phyloP scores from a whole-genome alignment of 2,888 invertebrate species.

The Plagodis dolabraria region DNA sequence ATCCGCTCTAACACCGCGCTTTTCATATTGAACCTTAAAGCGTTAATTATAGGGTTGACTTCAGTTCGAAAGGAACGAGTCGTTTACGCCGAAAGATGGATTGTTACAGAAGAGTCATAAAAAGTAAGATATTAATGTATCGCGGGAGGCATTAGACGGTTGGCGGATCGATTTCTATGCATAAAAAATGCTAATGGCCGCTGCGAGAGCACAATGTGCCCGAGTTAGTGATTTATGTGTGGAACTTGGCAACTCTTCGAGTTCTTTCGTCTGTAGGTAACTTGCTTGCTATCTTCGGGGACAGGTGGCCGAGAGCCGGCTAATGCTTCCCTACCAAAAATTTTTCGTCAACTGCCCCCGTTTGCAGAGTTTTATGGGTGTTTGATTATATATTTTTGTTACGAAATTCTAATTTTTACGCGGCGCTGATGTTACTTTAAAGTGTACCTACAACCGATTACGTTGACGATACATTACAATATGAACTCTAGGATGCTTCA shows the following conservation, averaged over 20 bases:
- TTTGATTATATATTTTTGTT: conserved; percentile 20
- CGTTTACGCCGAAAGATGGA: conserved; percentile 64
- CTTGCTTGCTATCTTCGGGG: conserved; percentile 40
- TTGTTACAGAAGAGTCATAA: conserved; percentile 83
- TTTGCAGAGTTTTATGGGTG: conserved; percentile 18
- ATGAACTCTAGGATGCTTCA: too few species aligned
- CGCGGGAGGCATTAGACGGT: conserved; percentile 84
- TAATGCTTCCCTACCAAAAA: conserved; percentile 16
- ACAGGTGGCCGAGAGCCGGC: conserved; percentile 44
- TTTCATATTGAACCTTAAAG: conserved; percentile 28
- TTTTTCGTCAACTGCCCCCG: conserved; percentile 18
- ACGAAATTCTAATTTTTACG: conserved; percentile 2
- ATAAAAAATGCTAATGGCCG: conserved; percentile 84
- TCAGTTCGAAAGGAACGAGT: conserved; percentile 25
- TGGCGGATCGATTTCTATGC: conserved; percentile 83
- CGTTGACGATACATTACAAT: too few species aligned
- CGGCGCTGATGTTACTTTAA: neutral
- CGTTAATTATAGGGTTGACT: conserved; percentile 7
- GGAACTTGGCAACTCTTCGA: conserved; percentile 58
- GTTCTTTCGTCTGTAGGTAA: conserved; percentile 58
- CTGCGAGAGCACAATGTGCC: conserved; percentile 68
- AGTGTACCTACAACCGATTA: too few species aligned
- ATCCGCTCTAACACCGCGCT: conserved; percentile 20
- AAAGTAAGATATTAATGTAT: conserved; percentile 86
- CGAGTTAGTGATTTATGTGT: conserved; percentile 77